These are phyloP conservation scores for Limosa lapponica DNA, from an alignment of 2,797 vertebrate genomes.

Conservation along the genomic window DNA sequence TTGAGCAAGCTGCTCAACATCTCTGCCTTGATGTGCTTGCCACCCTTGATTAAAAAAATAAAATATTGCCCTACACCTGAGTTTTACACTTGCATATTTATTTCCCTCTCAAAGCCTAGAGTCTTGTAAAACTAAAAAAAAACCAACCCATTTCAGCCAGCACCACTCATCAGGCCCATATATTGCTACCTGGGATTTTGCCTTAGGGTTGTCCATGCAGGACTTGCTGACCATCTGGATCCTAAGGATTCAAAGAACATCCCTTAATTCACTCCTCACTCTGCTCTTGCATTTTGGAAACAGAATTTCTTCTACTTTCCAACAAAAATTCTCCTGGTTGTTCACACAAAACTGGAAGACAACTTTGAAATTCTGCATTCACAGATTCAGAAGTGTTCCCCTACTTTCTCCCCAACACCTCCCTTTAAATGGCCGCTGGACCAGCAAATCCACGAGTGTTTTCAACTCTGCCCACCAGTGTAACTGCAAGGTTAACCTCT, in stretches of 20 bases:
- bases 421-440: not conserved
- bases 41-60: not conserved
- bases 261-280: not conserved
- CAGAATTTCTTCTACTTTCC: not conserved
- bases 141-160: not conserved
- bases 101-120: not conserved
- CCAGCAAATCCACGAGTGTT: not conserved
- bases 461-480: not conserved
- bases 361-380: not conserved
- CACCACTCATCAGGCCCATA: not conserved
- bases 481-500: constrained; percentile 22
- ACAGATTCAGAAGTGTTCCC: not conserved
- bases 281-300: constrained; percentile 3
- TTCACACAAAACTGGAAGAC: not conserved
- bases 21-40: not conserved
- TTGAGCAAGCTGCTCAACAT: not conserved
- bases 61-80: not conserved
- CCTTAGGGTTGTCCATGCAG: not conserved
- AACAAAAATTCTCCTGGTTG: not conserved
- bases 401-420: not conserved
- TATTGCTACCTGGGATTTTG: not conserved
- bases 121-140: not conserved
- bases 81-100: not conserved
- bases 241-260: not conserved
- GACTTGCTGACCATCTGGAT: constrained; percentile 1